These are phyloP conservation scores for Sycophila texana DNA, from an alignment of 2,888 invertebrate genomes.

Conservation along the genomic window DNA sequence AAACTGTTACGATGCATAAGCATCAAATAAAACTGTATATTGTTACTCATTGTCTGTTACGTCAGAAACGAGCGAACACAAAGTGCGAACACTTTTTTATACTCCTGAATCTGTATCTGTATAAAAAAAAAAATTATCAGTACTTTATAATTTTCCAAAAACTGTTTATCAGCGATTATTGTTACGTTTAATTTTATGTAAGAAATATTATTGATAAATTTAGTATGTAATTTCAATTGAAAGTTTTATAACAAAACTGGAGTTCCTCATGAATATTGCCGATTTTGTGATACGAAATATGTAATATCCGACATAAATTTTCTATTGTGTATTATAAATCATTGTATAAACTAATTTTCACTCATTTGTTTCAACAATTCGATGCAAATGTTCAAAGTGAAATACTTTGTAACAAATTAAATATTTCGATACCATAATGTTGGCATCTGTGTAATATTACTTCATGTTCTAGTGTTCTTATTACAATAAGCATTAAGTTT, in stretches of 20 bases:
- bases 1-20: too few species aligned
- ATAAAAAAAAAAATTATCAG: not conserved
- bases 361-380: not conserved
- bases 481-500: not conserved
- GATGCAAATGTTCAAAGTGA: not conserved
- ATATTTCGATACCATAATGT: conserved; percentile 1
- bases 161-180: not conserved
- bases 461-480: not conserved
- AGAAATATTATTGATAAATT: conserved; percentile 15
- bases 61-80: too few species aligned
- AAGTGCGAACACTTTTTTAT: not conserved
- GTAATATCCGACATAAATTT: not conserved
- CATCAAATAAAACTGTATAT: not conserved
- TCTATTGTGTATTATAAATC: not conserved
- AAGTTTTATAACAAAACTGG: not conserved
- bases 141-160: not conserved
- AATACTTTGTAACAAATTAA: not conserved
- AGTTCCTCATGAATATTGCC: not conserved
- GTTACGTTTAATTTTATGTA: conserved; percentile 1
- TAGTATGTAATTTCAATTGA: not conserved
- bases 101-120: too few species aligned
- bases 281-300: conserved; percentile 9
- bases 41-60: not conserved
- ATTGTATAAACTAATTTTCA: not conserved
- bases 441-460: not conserved